These are phyloP conservation scores for Phodopus roborovskii DNA, from an alignment of 2,113 vertebrate species.

Conservation along the genomic window DNA sequence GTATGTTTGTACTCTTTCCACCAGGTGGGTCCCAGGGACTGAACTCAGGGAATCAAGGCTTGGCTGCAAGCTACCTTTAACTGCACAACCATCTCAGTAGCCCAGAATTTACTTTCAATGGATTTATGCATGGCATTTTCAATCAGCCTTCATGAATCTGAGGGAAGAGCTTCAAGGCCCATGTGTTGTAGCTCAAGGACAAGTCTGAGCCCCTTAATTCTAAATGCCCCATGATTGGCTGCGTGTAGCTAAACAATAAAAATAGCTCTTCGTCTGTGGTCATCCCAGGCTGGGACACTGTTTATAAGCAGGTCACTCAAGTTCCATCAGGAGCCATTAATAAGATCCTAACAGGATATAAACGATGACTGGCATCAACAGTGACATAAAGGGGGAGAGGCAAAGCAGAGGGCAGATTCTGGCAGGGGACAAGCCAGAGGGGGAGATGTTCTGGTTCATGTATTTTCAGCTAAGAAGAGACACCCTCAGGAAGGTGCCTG, in stretches of 20 bases:
- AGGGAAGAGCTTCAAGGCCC: conserved; percentile 62
- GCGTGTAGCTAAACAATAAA: conserved; percentile 78
- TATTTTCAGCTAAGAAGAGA: background rate
- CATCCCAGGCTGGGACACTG: conserved; percentile 61
- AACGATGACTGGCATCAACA: background rate
- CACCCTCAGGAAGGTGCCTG: background rate
- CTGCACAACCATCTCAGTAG: background rate
- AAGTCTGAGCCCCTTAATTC: conserved; percentile 51
- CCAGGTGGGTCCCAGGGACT: background rate
- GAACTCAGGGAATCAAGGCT: background rate
- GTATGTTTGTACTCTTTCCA: background rate
- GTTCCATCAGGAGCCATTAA: conserved; percentile 60
- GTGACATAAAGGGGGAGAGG: background rate
- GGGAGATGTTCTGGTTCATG: background rate
- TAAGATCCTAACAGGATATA: conserved; percentile 19
- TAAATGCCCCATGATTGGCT: conserved; percentile 69
- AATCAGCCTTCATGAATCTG: conserved; percentile 36
- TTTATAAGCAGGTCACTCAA: conserved; percentile 69
- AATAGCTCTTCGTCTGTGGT: conserved; percentile 79
- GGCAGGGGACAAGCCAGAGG: background rate
- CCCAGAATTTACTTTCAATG: conserved; percentile 38
- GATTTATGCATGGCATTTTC: conserved; percentile 57
- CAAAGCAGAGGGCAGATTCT: background rate
- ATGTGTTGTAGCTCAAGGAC: conserved; percentile 69
- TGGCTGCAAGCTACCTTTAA: background rate